A percentile compares a stretch with the other conserved stretches of the same genome.
phyloP scores from a whole-genome alignment of 2,797 vertebrate genomes.

The Lagorchestes hirsutus region DNA sequence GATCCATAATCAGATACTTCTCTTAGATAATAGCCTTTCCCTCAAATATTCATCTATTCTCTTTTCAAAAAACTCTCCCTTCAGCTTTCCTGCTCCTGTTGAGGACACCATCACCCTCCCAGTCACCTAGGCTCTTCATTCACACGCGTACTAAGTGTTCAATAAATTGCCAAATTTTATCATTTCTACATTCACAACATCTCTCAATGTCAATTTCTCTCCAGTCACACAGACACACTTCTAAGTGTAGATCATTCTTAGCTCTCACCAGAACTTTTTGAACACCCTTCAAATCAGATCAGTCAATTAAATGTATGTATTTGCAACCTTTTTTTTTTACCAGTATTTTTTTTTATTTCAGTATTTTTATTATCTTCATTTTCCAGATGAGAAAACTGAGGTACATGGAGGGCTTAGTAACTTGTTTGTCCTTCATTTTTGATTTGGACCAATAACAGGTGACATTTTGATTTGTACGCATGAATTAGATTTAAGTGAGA shows the following conservation, averaged over 20 bases:
- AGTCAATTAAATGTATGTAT: slow-evolving; percentile 59
- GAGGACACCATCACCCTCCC: background rate
- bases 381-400: slow-evolving; percentile 68
- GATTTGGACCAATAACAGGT: too few relatives aligned
- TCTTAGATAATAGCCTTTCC: background rate
- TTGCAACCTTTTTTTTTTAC: slow-evolving; percentile 61
- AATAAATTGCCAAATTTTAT: background rate
- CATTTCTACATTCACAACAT: background rate
- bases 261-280: background rate
- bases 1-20: background rate
- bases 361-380: slow-evolving; percentile 15
- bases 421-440: slow-evolving; percentile 19
- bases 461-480: too few relatives aligned
- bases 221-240: background rate
- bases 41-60: background rate
- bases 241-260: background rate
- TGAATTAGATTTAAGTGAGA: too few relatives aligned
- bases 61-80: background rate
- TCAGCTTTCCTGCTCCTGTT: background rate
- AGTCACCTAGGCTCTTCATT: background rate
- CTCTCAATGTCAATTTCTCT: background rate
- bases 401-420: slow-evolving; percentile 44
- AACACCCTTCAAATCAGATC: background rate
- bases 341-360: slow-evolving; percentile 49
- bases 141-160: background rate